Base-by-base conservation (phyloP, 2,113 vertebrate genomes). In the Tragulus kanchil region DNA sequence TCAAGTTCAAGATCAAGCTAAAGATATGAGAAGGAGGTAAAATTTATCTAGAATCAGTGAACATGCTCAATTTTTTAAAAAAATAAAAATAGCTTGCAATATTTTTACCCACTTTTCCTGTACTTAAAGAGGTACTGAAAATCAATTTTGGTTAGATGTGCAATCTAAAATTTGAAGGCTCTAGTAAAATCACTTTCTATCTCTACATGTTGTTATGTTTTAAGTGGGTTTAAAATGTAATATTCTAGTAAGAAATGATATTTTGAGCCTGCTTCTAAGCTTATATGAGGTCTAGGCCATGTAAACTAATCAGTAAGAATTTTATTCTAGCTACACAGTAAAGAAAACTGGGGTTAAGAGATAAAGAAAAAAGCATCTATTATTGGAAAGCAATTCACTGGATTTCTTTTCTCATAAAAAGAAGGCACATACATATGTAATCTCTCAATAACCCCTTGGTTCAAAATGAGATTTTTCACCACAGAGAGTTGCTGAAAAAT, bases 41-140 rank as follows among this genome's bases (percentile, higher is more conserved):
- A 91, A 91, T 75, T 71, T 96, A 52, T 77, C 36, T 82, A 65
- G 54, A n/a, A 91, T 95, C 89, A 78, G 83, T 73, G 45, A 94
- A 85, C 8, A 81, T 59, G n/a, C 61, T 77, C 62, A 75, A 69
- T 93, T 82, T 83, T 78, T 62, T 28, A 69, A 52, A 6, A 4
- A 71, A 88, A 26, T 78, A 6, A 4, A 71, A 88, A 26, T 26
- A 64, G 13, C 3, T 25, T 61, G 90, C 8, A 77, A 8, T 94
- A 89, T 64, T 88, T 97, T 89, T 36, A 89, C 28, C 28, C 6
- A 89, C 25, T 65, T 94, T 91, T 86, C 25, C 25, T 82, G 15
- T 5, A 82, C 26, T 69, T 94, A 89, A n/a, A 73, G 75, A 85
- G 8, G 17, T 81, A 83, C 17, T 82, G 31, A 89, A 97, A 94